These are phyloP conservation scores for Hiodon tergisus DNA, from an alignment of 2,113 vertebrate genomes.

Conservation along the genomic window DNA sequence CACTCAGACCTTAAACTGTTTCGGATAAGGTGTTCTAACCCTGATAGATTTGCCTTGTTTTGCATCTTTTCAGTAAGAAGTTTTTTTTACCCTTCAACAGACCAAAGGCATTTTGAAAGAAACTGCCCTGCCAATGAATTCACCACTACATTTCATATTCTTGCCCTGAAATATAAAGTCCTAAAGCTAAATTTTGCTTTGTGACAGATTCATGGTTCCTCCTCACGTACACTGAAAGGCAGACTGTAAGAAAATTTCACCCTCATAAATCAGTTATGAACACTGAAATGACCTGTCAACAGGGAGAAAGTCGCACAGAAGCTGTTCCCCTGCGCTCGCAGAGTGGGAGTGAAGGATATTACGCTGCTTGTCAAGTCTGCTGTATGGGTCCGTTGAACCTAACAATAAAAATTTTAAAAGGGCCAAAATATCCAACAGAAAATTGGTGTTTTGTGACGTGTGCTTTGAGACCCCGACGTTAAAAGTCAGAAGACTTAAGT, in stretches of 20 bases:
- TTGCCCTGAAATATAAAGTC: not conserved
- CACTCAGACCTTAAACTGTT: not conserved
- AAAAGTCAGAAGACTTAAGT: no score
- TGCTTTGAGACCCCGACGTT: no score
- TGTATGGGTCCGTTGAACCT: no score
- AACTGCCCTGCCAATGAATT: not conserved
- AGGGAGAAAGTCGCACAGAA: not conserved
- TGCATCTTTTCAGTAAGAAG: not conserved
- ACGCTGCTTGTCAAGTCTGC: not conserved
- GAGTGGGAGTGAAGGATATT: not conserved
- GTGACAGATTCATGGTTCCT: not conserved
- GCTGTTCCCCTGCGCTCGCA: not conserved
- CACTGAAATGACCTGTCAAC: slow-evolving; percentile 1
- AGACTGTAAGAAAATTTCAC: not conserved
- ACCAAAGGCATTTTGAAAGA: not conserved
- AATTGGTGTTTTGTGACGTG: no score
- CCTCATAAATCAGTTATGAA: not conserved
- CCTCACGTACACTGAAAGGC: not conserved
- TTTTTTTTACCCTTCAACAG: not conserved
- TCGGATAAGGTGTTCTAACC: not conserved
- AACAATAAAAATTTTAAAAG: not conserved
- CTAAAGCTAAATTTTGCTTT: not conserved
- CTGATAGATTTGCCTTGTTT: not conserved
- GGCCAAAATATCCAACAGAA: not conserved
- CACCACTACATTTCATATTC: not conserved